Conservation (phyloP, 2,888 invertebrate genomes). For the Campoletis raptor region DNA sequence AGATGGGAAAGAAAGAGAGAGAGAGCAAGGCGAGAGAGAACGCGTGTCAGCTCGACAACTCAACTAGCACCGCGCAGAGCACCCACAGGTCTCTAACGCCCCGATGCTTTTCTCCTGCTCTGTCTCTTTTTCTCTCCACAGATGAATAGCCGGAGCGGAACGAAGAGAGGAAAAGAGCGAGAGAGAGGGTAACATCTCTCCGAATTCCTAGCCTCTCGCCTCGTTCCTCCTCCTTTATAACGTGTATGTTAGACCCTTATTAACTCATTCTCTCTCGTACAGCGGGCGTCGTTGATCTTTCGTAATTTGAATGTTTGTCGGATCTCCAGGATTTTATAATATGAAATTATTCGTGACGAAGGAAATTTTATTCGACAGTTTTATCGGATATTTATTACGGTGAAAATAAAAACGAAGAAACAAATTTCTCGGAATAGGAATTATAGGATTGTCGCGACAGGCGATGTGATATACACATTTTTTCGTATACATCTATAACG, state of each 20-base stretch:
- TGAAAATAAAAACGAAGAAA: conserved; percentile 28
- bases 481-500: conserved; percentile 4
- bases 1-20: conserved; percentile 34
- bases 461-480: conserved; percentile 18
- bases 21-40: conserved; percentile 71
- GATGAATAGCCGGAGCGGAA: conserved; percentile 6
- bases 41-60: conserved; percentile 85
- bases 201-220: conserved; percentile 67
- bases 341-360: conserved; percentile 57
- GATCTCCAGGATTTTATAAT: conserved; percentile 36
- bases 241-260: conserved; percentile 66
- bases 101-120: conserved; percentile 53
- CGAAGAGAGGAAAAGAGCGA: conserved; percentile 28
- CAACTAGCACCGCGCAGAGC: conserved; percentile 82
- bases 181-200: conserved; percentile 49
- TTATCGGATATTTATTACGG: conserved; percentile 54
- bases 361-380: conserved; percentile 56
- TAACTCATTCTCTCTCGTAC: conserved; percentile 65
- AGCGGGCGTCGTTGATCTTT: conserved; percentile 62
- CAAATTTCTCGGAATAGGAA: conserved; percentile 39
- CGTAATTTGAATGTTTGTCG: conserved; percentile 61
- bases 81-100: conserved; percentile 69
- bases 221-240: conserved; percentile 52
- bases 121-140: conserved; percentile 17
- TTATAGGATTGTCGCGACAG: conserved; percentile 41